Evolutionary conservation across 2,113 vertebrate species (phyloP).

Genomic region (Pangasianodon hypophthalmus): DNA sequence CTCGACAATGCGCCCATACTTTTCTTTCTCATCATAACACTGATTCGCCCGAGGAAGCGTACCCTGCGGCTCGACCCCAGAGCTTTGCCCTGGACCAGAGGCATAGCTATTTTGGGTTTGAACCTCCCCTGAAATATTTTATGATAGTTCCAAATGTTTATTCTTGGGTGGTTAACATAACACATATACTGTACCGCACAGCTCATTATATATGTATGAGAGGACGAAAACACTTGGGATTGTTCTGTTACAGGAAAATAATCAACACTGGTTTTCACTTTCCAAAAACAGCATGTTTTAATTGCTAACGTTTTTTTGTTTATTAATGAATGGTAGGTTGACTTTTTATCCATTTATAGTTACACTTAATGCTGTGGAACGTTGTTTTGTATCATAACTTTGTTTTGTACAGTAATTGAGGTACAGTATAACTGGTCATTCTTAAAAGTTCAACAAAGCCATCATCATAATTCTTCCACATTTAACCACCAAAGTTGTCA

Average conservation of each 20-base stretch:
- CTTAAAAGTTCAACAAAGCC: not conserved
- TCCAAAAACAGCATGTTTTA: not conserved
- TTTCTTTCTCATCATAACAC: not conserved
- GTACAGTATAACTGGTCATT: not conserved
- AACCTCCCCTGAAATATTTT: not conserved
- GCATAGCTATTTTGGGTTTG: slow-evolving; percentile 1
- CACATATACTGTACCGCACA: not conserved
- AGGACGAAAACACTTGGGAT: not conserved
- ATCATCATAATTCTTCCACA: not conserved
- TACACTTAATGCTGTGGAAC: not conserved
- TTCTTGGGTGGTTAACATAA: not conserved
- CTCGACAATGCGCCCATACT: not conserved
- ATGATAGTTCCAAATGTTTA: not conserved
- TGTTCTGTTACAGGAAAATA: not conserved
- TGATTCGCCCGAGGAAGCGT: not conserved
- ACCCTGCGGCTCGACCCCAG: not conserved
- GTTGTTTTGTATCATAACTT: too few relatives aligned
- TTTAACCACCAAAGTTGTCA: not conserved
- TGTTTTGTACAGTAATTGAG: not conserved
- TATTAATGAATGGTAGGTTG: not conserved
- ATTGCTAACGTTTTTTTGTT: not conserved
- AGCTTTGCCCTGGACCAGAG: not conserved
- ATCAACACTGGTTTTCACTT: not conserved
- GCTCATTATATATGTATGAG: not conserved
- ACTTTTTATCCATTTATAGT: not conserved